Conservation (phyloP, 2,797 vertebrate genomes). For the Artibeus lituratus region DNA sequence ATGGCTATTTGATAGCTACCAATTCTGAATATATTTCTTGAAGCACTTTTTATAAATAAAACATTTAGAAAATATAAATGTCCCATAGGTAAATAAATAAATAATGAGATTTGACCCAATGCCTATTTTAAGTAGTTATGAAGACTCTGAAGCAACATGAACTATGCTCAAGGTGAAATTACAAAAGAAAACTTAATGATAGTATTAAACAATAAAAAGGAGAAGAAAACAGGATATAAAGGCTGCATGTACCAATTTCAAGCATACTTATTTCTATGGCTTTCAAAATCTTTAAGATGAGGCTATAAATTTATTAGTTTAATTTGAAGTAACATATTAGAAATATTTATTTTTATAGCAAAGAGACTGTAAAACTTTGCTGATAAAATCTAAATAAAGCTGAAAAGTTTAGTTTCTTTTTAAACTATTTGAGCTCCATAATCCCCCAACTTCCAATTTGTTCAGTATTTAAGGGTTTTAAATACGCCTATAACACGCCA, state of each 20-base stretch:
- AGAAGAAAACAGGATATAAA: not conserved
- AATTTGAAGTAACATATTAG: not conserved
- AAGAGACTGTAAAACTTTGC: not conserved
- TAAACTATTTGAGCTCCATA: not conserved
- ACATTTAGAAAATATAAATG: not conserved
- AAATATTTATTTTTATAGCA: not conserved
- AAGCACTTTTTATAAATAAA: conserved; percentile 17
- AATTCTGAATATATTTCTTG: not conserved
- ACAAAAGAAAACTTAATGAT: not conserved
- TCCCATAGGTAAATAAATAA: not conserved
- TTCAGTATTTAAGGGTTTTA: not conserved
- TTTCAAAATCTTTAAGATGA: not conserved
- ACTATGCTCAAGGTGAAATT: not conserved
- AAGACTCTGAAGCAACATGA: not conserved
- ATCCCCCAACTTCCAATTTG: not conserved
- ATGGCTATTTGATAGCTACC: not conserved
- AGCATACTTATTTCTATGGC: not conserved
- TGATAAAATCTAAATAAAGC: conserved; percentile 35
- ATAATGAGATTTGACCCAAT: not conserved
- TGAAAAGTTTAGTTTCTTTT: conserved; percentile 19
- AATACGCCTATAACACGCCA: not conserved
- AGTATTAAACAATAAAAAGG: not conserved
- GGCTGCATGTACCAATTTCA: not conserved
- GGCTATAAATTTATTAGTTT: not conserved
- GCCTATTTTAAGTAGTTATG: not conserved